Percentiles rank a stretch among this genome's conserved stretches.
phyloP scores from a whole-genome alignment of 2,888 invertebrate species.

The Nomada ruficornis region DNA sequence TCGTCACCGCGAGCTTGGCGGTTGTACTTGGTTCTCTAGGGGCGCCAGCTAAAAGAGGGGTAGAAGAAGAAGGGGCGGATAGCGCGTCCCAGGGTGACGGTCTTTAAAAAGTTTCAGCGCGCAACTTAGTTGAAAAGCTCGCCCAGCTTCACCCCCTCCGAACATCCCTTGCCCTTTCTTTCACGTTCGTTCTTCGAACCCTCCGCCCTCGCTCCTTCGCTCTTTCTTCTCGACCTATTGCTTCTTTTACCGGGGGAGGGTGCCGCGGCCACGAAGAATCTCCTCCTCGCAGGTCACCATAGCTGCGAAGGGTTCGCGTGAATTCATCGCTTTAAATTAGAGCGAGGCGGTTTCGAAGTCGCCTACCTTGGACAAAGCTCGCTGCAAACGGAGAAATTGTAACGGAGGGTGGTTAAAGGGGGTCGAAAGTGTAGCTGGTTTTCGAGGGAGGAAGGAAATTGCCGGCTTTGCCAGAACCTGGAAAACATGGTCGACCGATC shows the following conservation, averaged over 20 bases:
- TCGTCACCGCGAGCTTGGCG: slow-evolving; percentile 40
- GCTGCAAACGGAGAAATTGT: background rate
- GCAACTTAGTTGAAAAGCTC: slow-evolving; percentile 76
- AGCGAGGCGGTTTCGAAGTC: slow-evolving; percentile 48
- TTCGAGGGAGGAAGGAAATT: slow-evolving; percentile 62
- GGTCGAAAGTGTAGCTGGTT: background rate
- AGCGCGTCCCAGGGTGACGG: slow-evolving; percentile 73
- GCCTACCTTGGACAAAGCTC: background rate
- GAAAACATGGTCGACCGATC: slow-evolving; percentile 67
- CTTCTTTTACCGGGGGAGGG: slow-evolving; percentile 6
- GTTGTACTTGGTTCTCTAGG: slow-evolving; percentile 34
- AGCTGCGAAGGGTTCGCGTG: slow-evolving; percentile 65
- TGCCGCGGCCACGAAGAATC: slow-evolving; percentile 25
- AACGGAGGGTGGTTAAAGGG: background rate
- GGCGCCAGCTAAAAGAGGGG: background rate
- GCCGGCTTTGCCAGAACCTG: slow-evolving; percentile 56
- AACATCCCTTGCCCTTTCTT: slow-evolving; percentile 43
- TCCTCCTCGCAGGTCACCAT: slow-evolving; percentile 53
- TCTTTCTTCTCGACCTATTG: background rate
- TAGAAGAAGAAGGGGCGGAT: slow-evolving; percentile 35
- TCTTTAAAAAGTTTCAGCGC: slow-evolving; percentile 79
- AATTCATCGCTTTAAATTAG: slow-evolving; percentile 76
- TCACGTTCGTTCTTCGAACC: slow-evolving; percentile 40
- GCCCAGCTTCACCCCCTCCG: slow-evolving; percentile 47
- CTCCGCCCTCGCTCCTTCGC: background rate